Conservation (phyloP, 2,888 invertebrate genomes). For the Amphimallon solstitiale region DNA sequence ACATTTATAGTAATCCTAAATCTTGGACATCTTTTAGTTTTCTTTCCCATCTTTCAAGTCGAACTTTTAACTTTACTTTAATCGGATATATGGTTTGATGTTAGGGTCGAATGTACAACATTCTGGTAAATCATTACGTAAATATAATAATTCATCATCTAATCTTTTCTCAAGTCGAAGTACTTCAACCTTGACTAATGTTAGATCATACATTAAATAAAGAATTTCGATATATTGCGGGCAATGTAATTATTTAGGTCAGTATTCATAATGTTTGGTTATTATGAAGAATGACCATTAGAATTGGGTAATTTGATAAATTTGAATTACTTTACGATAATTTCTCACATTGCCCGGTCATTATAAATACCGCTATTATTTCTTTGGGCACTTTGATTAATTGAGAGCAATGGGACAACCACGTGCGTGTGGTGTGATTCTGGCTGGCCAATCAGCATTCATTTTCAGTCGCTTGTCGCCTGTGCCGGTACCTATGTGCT, state of each 20-base stretch:
- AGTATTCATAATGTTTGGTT: too few relatives aligned
- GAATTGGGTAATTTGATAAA: conserved; percentile 3
- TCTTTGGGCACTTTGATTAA: too few relatives aligned
- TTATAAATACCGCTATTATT: too few relatives aligned
- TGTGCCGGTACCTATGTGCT: too few relatives aligned
- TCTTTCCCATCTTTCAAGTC: conserved; percentile 91
- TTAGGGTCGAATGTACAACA: conserved; percentile 93
- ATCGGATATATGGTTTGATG: conserved; percentile 74
- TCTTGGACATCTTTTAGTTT: conserved; percentile 76
- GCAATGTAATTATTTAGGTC: too few relatives aligned
- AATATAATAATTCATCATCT: conserved; percentile 88
- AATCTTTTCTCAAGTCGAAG: conserved; percentile 91
- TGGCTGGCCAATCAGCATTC: too few relatives aligned
- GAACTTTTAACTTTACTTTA: conserved; percentile 81
- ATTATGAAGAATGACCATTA: too few relatives aligned
- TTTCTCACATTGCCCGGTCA: too few relatives aligned
- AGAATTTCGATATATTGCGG: conserved; percentile 70
- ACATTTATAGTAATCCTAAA: conserved; percentile 56
- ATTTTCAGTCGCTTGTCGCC: too few relatives aligned
- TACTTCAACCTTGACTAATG: conserved; percentile 89
- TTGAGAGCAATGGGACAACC: too few relatives aligned
- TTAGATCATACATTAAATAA: conserved; percentile 94
- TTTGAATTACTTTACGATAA: neutral
- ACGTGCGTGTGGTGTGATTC: too few relatives aligned
- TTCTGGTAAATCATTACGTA: conserved; percentile 90